Percentiles rank a stretch among this genome's conserved stretches.
Evolutionary conservation across 2,797 vertebrate species (phyloP).

Genomic region (Aselliscus stoliczkanus): DNA sequence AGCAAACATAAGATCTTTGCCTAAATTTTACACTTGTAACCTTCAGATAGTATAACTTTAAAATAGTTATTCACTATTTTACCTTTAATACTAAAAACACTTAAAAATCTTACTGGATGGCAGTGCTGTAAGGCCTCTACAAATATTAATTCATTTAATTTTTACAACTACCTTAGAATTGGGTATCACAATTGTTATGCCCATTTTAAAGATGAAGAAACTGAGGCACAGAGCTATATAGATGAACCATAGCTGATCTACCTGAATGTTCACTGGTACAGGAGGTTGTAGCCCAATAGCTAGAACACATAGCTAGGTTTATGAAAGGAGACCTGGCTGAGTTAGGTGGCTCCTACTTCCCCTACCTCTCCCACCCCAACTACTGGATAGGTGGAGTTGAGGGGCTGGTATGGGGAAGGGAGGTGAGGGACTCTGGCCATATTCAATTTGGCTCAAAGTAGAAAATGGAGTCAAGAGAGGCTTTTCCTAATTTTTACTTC

Average conservation of each 20-base stretch:
- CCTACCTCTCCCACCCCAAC: fast-evolving
- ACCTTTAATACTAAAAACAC: background rate
- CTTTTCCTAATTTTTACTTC: background rate
- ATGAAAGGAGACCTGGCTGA: background rate
- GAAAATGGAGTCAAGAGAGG: background rate
- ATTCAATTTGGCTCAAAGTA: background rate
- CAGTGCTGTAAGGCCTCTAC: background rate
- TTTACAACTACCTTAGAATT: background rate
- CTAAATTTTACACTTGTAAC: background rate
- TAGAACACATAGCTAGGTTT: no score
- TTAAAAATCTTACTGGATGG: background rate
- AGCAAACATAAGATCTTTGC: background rate
- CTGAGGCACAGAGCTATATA: background rate
- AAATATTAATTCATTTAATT: background rate
- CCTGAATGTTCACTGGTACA: background rate
- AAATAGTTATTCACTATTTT: background rate
- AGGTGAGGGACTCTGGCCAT: background rate
- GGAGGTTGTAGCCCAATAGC: background rate
- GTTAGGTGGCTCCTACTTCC: background rate
- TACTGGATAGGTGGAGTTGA: background rate
- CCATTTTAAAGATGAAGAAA: background rate
- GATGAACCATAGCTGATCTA: background rate
- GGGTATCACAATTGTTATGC: background rate
- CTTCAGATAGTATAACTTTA: background rate
- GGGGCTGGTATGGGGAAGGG: background rate